phyloP scores from a whole-genome alignment of 1,140 invertebrate species.

The Batillaria attramentaria region DNA sequence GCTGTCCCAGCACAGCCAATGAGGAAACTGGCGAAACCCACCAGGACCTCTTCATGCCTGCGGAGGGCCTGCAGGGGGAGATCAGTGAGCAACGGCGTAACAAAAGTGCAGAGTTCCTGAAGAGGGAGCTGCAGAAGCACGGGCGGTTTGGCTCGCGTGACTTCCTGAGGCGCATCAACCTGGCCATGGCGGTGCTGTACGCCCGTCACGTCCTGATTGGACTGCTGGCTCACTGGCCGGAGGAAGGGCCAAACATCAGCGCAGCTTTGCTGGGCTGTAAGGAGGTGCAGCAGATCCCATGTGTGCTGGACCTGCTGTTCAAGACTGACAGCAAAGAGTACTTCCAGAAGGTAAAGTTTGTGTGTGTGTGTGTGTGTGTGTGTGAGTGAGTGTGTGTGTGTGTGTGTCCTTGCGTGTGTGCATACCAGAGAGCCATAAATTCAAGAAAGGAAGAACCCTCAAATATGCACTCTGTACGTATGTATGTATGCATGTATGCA shows the following conservation, averaged over 20 bases:
- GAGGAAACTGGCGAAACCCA: slow-evolving; percentile 57
- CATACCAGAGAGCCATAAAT: no score
- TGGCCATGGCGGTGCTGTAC: slow-evolving; percentile 67
- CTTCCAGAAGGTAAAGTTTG: slow-evolving; percentile 58
- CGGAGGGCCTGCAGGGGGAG: slow-evolving; percentile 61
- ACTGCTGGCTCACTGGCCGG: slow-evolving; percentile 67
- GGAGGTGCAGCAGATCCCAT: slow-evolving; percentile 65
- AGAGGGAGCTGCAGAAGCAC: slow-evolving; percentile 65
- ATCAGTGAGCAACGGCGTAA: slow-evolving; percentile 59
- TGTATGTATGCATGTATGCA: no score
- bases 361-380: slow-evolving; percentile 7
- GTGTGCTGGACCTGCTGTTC: slow-evolving; percentile 68
- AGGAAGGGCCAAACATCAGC: slow-evolving; percentile 60
- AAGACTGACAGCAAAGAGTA: slow-evolving; percentile 60
- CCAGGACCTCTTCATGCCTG: slow-evolving; percentile 60
- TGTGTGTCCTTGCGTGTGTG: no score
- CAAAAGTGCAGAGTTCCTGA: slow-evolving; percentile 64
- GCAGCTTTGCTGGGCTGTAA: slow-evolving; percentile 65
- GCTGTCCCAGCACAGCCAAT: slow-evolving; percentile 57
- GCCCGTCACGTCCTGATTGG: slow-evolving; percentile 64
- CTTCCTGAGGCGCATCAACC: slow-evolving; percentile 57
- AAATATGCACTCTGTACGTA: no score
- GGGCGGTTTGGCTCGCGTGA: slow-evolving; percentile 60
- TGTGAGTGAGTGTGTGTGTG: background rate
- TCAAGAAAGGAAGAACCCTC: no score